Percentiles rank a stretch among this genome's conserved stretches.
These are phyloP conservation scores for Sinohyriopsis cumingii DNA, from an alignment of 2,888 invertebrate species.

Conservation along the genomic window DNA sequence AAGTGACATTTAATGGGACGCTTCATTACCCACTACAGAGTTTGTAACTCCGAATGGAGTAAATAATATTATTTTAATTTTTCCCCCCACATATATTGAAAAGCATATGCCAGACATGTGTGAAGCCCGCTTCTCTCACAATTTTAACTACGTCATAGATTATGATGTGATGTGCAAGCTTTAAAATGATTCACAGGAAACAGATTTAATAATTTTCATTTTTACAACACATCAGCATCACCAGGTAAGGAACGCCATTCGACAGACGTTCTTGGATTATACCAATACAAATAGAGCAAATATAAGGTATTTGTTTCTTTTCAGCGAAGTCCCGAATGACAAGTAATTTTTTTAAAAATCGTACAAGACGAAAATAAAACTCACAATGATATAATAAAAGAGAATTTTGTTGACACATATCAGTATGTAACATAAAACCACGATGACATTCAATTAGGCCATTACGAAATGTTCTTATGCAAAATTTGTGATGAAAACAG, in stretches of 20 bases:
- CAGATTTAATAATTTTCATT: conserved; percentile 29
- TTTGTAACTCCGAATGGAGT: too few species aligned
- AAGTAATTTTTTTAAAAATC: conserved; percentile 1
- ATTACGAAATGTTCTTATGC: conserved; percentile 19
- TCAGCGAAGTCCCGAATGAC: conserved; percentile 19
- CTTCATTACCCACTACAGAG: too few species aligned
- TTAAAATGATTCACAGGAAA: not conserved
- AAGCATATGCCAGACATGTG: conserved; percentile 8
- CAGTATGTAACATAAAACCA: conserved; percentile 37
- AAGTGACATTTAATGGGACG: too few species aligned
- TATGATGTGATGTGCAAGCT: conserved; percentile 24
- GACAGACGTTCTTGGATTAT: conserved; percentile 32
- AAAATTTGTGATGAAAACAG: conserved; percentile 33
- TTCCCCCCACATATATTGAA: too few species aligned
- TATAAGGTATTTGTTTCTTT: conserved; percentile 31
- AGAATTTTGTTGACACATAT: conserved; percentile 33
- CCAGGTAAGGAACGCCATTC: conserved; percentile 21
- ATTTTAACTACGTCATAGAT: conserved; percentile 27
- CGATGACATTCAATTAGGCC: conserved; percentile 33
- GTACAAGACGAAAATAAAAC: conserved; percentile 19
- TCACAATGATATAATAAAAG: conserved; percentile 27
- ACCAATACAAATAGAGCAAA: conserved; percentile 21
- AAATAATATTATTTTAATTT: too few species aligned
- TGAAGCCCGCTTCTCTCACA: conserved; percentile 21
- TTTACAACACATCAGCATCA: conserved; percentile 17